Evolutionary conservation across 2,888 invertebrate species (phyloP).

Genomic region (Melieria picta): DNA sequence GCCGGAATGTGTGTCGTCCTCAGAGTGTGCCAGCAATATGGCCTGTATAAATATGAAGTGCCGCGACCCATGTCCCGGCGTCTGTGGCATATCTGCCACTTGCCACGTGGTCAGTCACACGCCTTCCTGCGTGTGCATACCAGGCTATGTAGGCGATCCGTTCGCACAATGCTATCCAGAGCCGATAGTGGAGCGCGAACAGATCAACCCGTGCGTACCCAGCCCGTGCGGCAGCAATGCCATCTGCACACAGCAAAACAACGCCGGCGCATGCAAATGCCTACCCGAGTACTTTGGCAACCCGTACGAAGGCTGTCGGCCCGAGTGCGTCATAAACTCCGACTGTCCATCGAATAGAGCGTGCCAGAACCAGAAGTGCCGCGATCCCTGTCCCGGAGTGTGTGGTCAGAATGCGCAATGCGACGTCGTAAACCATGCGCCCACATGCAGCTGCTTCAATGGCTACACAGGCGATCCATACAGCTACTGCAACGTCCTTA

Average conservation of each 20-base stretch:
- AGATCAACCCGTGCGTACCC: conserved; percentile 71
- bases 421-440: conserved; percentile 80
- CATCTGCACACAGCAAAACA: conserved; percentile 66
- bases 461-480: conserved; percentile 77
- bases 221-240: conserved; percentile 76
- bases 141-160: conserved; percentile 71
- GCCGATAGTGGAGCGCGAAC: conserved; percentile 51
- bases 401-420: conserved; percentile 82
- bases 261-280: conserved; percentile 73
- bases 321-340: conserved; percentile 76
- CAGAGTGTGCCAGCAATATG: conserved; percentile 77
- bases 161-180: conserved; percentile 69
- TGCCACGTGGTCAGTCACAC: conserved; percentile 82
- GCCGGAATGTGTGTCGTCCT: conserved; percentile 78
- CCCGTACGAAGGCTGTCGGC: conserved; percentile 78
- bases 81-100: conserved; percentile 78
- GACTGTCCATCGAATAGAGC: conserved; percentile 77
- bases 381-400: conserved; percentile 81
- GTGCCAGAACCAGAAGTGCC: conserved; percentile 76
- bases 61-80: conserved; percentile 80
- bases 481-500: conserved; percentile 72
- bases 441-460: conserved; percentile 77
- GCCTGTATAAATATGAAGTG: conserved; percentile 83
- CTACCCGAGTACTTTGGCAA: conserved; percentile 73
- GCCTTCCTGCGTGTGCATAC: conserved; percentile 73